Base-by-base conservation (phyloP, 2,888 invertebrate species). In the Aricia artaxerxes region DNA sequence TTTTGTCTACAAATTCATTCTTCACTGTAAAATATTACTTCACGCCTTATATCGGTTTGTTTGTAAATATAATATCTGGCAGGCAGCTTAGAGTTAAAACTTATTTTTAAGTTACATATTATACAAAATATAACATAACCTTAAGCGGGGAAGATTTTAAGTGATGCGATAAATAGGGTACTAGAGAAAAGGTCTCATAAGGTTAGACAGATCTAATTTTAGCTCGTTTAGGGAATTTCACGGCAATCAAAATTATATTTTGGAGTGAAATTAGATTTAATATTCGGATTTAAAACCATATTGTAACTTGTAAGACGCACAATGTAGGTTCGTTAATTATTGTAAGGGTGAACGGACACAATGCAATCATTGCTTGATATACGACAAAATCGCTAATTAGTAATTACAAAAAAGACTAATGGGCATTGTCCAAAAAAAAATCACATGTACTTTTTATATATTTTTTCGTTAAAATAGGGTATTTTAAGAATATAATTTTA, bases 131-230 rank as follows among this genome's bases (percentile, higher is more conserved):
- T 69, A 16, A 31, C 31, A 11, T 38, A 38, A 35, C 64, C 1
- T 69, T 11, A 31, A 69, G 35, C 35, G 1, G 31, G 49, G 49
- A 53, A 24, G 11, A 49, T 13, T 76, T 57, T 35, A 31, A 53
- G 57, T 35, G 76, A 57, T 24, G 49, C 75, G 53, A 31, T 49
- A 76, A 76, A 53, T 76, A 35, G 53, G 53, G 13, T 24, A 75
- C 6, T 49, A 11, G 35, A 49, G 16, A 24, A 64, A 64, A 69
- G 69, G 16, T 57, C 6, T 76, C 76, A 38, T 53, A 57, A 38
- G 76, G 57, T 76, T 53, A 57, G 11, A 13, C 5, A 53, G 31
- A 57, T 76, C 35, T 76, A 76, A 57, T 76, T 76, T 38, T 76
- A 76, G 5, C 76, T 57, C 7, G 57, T 1, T 35, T 44, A 6